Evolutionary conservation across 2,797 vertebrate species (phyloP), one percentile per base, ranked within the genome.

Genomic region (Gephyroberyx darwinii): DNA sequence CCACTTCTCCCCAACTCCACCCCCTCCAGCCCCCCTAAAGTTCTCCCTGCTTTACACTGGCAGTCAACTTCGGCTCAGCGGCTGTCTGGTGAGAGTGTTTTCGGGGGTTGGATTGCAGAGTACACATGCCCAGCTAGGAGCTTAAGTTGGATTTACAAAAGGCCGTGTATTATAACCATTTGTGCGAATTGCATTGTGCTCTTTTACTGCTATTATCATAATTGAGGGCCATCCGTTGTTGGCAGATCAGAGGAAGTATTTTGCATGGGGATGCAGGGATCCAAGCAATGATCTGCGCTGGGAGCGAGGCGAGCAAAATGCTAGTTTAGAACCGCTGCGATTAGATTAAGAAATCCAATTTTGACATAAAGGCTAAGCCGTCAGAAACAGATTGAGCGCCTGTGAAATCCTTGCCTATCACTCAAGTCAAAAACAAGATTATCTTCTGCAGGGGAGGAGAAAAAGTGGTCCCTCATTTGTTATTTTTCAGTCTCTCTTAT

Each of bases 321-420:
- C 48, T 52, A 83, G 73, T 58, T 63, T 83, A 86, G 80, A 61
- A 62, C 69, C 37, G 16, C 59, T 16, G 66, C 60, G 60, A 88
- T 87, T 84, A 89, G 84, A 91, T 90, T 85, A 88, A 86, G 84
- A 86, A 92, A 92, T 90, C 86, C 84, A 90, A 89, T 91, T 87
- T 69, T 84, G 80, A 81, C 80, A 84, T 84, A 79, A 86, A 90
- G 81, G 77, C 81, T 87, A 81, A 90, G 77, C 80, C 48, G 69
- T 89, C 86, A 82, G 75, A 87, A 91, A 81, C 86, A 91, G 86
- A 91, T 87, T 86, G 86, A 87, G 72, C 59, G 80, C 50, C 75
- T 84, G 82, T 77, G 75, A 87, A 89, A 90, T 88, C 84, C 83
- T 74, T 65, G 61, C 78, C 83, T 81, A 89, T 90, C 84, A 86